These are phyloP conservation scores for Balearica regulorum DNA, from an alignment of 2,797 vertebrate species.

Conservation along the genomic window DNA sequence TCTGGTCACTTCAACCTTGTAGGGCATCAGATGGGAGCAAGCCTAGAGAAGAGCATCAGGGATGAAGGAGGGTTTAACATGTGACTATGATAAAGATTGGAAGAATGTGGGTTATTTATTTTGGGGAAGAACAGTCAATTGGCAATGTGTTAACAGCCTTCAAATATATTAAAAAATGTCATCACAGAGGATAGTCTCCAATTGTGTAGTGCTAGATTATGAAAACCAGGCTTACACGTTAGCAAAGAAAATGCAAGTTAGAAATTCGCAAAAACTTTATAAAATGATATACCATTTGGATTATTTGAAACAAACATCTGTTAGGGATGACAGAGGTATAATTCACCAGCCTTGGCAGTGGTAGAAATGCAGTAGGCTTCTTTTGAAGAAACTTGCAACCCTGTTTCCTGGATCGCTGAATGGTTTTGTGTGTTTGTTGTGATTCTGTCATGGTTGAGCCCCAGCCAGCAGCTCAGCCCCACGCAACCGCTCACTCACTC, in stretches of 20 bases:
- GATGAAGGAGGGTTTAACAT: background rate
- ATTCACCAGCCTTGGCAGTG: background rate
- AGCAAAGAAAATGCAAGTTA: background rate
- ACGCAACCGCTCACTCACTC: too few species aligned
- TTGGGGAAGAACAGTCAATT: background rate
- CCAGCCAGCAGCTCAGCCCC: too few species aligned
- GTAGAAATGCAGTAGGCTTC: background rate
- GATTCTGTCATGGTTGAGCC: background rate
- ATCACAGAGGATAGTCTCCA: background rate
- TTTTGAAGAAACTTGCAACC: background rate
- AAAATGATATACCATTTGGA: background rate
- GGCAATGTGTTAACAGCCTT: background rate
- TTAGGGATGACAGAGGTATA: background rate
- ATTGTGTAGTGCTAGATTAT: background rate
- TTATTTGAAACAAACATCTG: background rate
- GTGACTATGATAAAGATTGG: background rate
- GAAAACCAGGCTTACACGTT: background rate
- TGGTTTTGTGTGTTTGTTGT: background rate
- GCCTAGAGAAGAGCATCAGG: background rate
- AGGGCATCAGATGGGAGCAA: background rate
- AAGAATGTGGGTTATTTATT: background rate
- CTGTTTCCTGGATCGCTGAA: background rate
- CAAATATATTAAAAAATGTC: background rate
- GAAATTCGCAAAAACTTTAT: background rate
- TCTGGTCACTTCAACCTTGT: background rate